Percentiles rank a stretch among this genome's conserved stretches.
These are phyloP conservation scores for Chaenogobius annularis DNA, from an alignment of 2,113 vertebrate genomes.

Conservation along the genomic window DNA sequence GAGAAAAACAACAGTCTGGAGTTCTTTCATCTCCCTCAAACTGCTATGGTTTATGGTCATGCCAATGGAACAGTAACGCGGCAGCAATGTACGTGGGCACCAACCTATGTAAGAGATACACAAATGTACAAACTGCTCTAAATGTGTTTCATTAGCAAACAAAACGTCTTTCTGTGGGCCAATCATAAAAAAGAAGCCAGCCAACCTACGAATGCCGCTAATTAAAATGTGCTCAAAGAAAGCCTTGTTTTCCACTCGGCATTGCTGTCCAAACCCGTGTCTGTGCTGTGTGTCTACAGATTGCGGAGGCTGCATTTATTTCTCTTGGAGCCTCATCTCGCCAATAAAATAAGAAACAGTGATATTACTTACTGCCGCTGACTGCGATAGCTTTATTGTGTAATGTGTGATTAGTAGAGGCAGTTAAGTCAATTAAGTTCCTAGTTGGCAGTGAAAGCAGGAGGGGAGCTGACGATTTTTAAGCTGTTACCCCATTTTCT, in stretches of 20 bases:
- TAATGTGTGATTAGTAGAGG: slow-evolving; percentile 27
- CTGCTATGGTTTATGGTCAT: slow-evolving; percentile 29
- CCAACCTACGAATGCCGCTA: slow-evolving; percentile 74
- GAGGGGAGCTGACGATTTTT: neutral
- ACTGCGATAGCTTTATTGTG: slow-evolving; percentile 30
- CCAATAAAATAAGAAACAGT: slow-evolving; percentile 48
- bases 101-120: slow-evolving; percentile 39
- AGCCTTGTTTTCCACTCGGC: slow-evolving; percentile 70
- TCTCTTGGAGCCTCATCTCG: slow-evolving; percentile 49
- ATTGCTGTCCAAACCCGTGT: slow-evolving; percentile 68
- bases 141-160: slow-evolving; percentile 73
- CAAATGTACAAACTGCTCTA: slow-evolving; percentile 49
- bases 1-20: slow-evolving; percentile 58
- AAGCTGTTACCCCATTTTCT: neutral
- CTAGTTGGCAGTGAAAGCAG: neutral
- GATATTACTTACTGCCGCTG: slow-evolving; percentile 60
- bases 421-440: slow-evolving; percentile 11
- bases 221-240: slow-evolving; percentile 75
- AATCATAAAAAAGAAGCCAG: slow-evolving; percentile 73
- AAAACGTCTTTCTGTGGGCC: slow-evolving; percentile 72
- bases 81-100: slow-evolving; percentile 39
- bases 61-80: slow-evolving; percentile 44
- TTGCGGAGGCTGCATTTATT: slow-evolving; percentile 58
- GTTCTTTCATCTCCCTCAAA: slow-evolving; percentile 59
- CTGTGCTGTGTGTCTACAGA: slow-evolving; percentile 44